Base-by-base conservation (phyloP, 2,113 vertebrate genomes). In the Prunella himalayana region DNA sequence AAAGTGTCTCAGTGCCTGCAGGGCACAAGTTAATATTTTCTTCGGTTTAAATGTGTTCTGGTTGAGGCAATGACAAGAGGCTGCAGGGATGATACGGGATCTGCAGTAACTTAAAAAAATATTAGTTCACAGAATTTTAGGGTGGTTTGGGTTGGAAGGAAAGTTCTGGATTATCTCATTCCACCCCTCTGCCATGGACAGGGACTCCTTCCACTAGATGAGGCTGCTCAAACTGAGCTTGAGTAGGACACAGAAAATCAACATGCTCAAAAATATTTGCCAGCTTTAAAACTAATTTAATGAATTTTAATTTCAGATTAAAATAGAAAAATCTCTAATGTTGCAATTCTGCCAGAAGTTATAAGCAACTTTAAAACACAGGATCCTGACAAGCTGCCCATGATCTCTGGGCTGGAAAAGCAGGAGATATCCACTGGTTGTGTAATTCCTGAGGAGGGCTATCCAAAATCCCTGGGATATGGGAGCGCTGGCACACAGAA, bases 401-500 rank as follows among this genome's bases (percentile, higher is more conserved):
- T 1, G 5, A 13, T 24, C 23, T 71, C 27, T 64, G 57, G 25
- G 28, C 24, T 79, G 24, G 49, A 60, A 75, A 82, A 87, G 4
- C 0, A 24, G 70, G 30, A 54, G 28, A 51, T 35, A 66, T 27
- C 6, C 7, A 41, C 3, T 5, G 1, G 0, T 8, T 57, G 27
- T 28, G 19, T 19, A 45, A 64, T 68, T 94, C 22, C 37, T 60
- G 41, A 60, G 77, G 49, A 6, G 2, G 44, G 7, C 11, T 64
- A 31, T 28, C 59, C 64, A 73, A 56, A 89, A 92, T 8, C 13
- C 13, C 9, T 4, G 41, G 41, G 50, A 57, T 18, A 4, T 5
- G 11, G 18, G 59, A 44, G 7, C 42, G 11, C 12, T 72, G 80
- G 16, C 27, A 31, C 28, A 31, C 1, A 4, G 3, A 23, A 7